phyloP scores from a whole-genome alignment of 2,888 invertebrate genomes.

The Myathropa florea region DNA sequence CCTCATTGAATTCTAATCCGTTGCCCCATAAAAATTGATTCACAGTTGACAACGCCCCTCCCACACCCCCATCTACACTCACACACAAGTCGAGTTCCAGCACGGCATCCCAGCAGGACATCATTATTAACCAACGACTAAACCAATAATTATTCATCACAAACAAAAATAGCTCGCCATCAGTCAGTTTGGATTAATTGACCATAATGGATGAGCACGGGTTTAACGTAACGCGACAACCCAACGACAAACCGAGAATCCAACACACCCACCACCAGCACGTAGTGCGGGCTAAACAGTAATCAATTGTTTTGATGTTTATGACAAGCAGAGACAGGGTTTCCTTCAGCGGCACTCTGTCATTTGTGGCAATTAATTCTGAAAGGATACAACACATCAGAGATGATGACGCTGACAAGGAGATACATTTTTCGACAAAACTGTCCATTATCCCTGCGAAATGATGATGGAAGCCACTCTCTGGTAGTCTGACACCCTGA shows the following conservation, averaged over 20 bases:
- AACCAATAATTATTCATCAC: slow-evolving; percentile 39
- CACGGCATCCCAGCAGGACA: slow-evolving; percentile 6
- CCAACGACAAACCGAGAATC: not conserved
- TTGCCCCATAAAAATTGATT: not conserved
- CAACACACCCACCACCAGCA: not conserved
- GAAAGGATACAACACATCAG: slow-evolving; percentile 20
- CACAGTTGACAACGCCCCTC: not conserved
- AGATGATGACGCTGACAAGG: slow-evolving; percentile 3
- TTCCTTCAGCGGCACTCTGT: slow-evolving; percentile 23
- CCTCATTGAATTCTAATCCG: not conserved
- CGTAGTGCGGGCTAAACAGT: not conserved
- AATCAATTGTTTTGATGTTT: slow-evolving; percentile 40
- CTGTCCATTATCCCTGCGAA: slow-evolving; percentile 13
- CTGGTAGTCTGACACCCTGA: not conserved
- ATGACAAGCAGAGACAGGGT: slow-evolving; percentile 7
- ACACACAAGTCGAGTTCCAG: not conserved
- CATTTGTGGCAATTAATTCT: slow-evolving; percentile 39
- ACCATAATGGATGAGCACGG: slow-evolving; percentile 21
- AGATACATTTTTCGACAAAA: slow-evolving; percentile 9
- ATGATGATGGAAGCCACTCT: not conserved
- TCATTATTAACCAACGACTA: slow-evolving; percentile 16
- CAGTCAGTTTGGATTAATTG: slow-evolving; percentile 39
- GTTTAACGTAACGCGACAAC: not conserved
- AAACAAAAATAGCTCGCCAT: slow-evolving; percentile 18
- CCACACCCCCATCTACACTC: not conserved